These are phyloP conservation scores for Chelonoidis abingdonii DNA, from an alignment of 2,113 vertebrate genomes.

Conservation along the genomic window DNA sequence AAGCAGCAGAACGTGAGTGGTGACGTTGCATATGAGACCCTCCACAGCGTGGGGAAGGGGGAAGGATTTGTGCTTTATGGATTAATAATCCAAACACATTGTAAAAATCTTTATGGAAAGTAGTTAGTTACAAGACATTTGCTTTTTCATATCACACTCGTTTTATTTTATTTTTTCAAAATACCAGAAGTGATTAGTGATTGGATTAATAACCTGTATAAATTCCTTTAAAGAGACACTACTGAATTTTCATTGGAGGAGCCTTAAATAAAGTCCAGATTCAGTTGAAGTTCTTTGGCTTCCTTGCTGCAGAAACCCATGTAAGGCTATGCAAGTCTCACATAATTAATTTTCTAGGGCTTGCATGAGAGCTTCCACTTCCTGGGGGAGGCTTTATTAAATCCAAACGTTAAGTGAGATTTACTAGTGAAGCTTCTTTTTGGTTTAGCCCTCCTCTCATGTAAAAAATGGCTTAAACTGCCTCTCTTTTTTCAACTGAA, in stretches of 20 bases:
- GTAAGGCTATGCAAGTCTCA: background rate
- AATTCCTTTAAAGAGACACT: slow-evolving; percentile 22
- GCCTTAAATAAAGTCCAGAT: slow-evolving; percentile 56
- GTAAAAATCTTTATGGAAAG: background rate
- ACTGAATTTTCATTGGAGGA: slow-evolving; percentile 21
- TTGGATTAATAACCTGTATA: slow-evolving; percentile 5
- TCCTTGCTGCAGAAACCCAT: slow-evolving; percentile 22
- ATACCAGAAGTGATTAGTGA: background rate
- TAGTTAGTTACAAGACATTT: background rate
- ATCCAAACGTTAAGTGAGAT: slow-evolving; percentile 7
- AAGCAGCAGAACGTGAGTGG: background rate
- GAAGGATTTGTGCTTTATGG: background rate
- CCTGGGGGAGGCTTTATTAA: slow-evolving; percentile 21
- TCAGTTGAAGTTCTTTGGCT: slow-evolving; percentile 37
- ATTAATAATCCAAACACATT: background rate
- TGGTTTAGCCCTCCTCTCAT: background rate
- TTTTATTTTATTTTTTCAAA: slow-evolving; percentile 18
- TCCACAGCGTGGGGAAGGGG: background rate
- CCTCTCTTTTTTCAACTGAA: background rate
- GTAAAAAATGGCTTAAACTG: slow-evolving; percentile 15
- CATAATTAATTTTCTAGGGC: slow-evolving; percentile 7
- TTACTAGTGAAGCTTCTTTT: background rate
- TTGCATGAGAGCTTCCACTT: slow-evolving; percentile 18
- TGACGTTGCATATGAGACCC: background rate
- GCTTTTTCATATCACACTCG: background rate